These are phyloP conservation scores for Hirudinaria manillensis DNA, from an alignment of 2,888 invertebrate genomes.

Conservation along the genomic window DNA sequence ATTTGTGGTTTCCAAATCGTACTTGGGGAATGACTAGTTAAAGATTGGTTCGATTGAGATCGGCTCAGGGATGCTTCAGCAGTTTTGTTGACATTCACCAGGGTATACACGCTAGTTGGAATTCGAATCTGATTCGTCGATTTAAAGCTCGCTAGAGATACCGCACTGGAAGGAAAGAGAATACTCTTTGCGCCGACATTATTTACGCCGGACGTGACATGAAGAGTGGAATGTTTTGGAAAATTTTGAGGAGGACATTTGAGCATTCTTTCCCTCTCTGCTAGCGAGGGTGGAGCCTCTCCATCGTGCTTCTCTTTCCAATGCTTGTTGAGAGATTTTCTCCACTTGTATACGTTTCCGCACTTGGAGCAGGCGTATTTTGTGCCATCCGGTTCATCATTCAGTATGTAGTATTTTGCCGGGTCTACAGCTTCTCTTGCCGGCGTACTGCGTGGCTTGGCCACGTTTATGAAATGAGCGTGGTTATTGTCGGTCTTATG, in stretches of 20 bases:
- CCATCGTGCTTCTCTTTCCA: conserved; percentile 55
- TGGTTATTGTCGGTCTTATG: neutral
- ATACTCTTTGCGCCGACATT: neutral
- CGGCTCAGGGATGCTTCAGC: neutral
- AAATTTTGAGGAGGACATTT: conserved; percentile 20
- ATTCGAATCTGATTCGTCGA: conserved; percentile 1
- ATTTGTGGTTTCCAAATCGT: no score
- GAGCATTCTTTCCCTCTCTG: conserved; percentile 28
- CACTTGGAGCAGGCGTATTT: conserved; percentile 54
- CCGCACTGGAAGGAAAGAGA: neutral
- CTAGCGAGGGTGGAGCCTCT: conserved; percentile 38
- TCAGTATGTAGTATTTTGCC: conserved; percentile 49
- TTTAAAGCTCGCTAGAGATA: neutral
- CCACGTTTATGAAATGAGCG: conserved; percentile 34
- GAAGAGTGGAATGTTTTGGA: conserved; percentile 29
- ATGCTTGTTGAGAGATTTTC: conserved; percentile 54
- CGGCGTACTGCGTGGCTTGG: conserved; percentile 40
- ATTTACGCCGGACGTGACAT: neutral
- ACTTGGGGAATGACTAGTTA: no score
- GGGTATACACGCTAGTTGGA: neutral
- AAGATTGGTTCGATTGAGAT: no score
- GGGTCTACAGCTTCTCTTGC: conserved; percentile 40
- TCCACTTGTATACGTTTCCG: conserved; percentile 54
- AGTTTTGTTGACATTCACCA: conserved; percentile 7
- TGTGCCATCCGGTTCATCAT: conserved; percentile 47